phyloP scores from a whole-genome alignment of 2,797 vertebrate species.

The Rhynchonycteris naso region DNA sequence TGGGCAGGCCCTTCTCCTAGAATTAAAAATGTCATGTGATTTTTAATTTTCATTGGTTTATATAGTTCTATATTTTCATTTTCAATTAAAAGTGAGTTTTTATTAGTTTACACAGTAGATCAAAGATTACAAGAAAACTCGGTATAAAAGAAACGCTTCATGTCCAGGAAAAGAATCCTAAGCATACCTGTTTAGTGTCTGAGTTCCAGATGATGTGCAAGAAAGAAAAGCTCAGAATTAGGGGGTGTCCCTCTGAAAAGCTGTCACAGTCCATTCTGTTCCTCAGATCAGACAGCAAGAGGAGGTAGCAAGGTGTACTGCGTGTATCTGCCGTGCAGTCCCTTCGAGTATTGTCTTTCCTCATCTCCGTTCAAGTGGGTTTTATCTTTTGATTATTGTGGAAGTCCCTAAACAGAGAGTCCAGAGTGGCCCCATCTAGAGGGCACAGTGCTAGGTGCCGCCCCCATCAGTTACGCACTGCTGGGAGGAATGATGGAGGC shows the following conservation, averaged over 20 bases:
- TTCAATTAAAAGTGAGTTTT: neutral
- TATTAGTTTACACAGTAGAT: neutral
- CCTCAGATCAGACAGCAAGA: rapidly evolving
- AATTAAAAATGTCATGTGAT: neutral
- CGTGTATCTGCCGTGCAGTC: rapidly evolving
- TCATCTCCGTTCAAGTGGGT: neutral
- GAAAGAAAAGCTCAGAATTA: neutral
- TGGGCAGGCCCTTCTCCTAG: neutral
- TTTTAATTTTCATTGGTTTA: neutral
- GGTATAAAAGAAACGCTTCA: neutral
- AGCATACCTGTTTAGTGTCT: neutral
- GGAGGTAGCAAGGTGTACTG: rapidly evolving
- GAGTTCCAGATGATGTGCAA: rapidly evolving
- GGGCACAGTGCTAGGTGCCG: neutral
- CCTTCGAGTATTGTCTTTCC: neutral
- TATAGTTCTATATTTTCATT: neutral
- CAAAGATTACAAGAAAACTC: neutral
- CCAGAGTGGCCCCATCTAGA: neutral
- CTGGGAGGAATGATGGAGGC: neutral
- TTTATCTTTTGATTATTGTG: neutral
- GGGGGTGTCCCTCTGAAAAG: neutral
- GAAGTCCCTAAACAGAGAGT: neutral
- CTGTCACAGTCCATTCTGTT: neutral
- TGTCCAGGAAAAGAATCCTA: neutral
- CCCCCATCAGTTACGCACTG: neutral